Base-by-base conservation (phyloP, 2,797 vertebrate genomes). In the Cuniculus paca region DNA sequence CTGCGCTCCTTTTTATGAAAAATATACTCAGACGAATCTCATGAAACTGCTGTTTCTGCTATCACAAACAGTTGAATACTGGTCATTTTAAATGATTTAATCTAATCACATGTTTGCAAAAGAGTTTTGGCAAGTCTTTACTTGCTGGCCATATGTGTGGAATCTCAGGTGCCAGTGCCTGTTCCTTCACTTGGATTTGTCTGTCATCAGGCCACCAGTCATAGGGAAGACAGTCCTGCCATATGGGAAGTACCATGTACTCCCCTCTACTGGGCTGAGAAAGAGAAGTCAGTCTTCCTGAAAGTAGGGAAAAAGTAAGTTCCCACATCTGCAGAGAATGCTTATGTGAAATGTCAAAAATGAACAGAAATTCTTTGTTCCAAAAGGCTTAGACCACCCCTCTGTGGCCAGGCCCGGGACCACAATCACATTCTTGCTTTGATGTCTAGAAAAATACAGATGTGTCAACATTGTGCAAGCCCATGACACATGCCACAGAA, bases 391-490 rank as follows among this genome's bases (percentile, higher is more conserved):
- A 60, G 79, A 36, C 90, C 88, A 42, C 48, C 80, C 24, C 16
- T 77, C 82, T 42, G 81, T 24, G 77, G 93, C 70, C 48, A 36
- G 79, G 54, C 86, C 16, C 26, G 79, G 84, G 95, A 81, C 91
- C 65, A 34, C 2, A 1, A 3, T n/a, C 86, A 70, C 92, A 79
- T 85, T 93, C 95, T 31, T 83, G 61, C 93, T 95, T 86, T 92
- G 95, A 88, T 89, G 79, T 91, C 83, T 82, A 63, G 60, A 94
- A 74, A 96, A 90, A 45, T 11, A 31, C 0, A 5, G 45, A 42
- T 19, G 39, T 82, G 86, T 95, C 93, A 83, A 19, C 22, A 63
- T 56, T 75, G 39, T 70, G 91, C 90, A 77, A 83, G 45, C 42
- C 84, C 79, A 54, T 70, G 81, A 77, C 80, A 91, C 17, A 22